Evolutionary conservation across 2,888 invertebrate species (phyloP).

Genomic region (Gandaritis pyraliata): DNA sequence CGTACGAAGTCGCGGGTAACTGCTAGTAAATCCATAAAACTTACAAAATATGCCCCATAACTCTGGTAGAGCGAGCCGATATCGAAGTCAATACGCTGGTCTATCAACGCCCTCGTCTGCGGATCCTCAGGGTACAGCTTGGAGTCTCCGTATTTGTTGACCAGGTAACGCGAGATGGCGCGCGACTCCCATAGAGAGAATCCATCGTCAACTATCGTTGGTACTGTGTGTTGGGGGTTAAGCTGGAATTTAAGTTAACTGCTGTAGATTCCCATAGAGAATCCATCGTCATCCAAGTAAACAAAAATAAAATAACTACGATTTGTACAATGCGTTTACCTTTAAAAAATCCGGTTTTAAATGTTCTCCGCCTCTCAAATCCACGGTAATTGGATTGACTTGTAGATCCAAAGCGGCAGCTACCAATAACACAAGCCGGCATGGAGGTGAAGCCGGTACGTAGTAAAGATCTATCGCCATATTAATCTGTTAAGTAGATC

Average conservation of each 20-base stretch:
- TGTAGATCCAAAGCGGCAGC: slow-evolving; percentile 85
- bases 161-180: slow-evolving; percentile 90
- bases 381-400: slow-evolving; percentile 82
- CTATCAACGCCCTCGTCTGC: slow-evolving; percentile 88
- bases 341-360: slow-evolving; percentile 85
- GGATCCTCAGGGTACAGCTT: slow-evolving; percentile 89
- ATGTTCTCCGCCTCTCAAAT: slow-evolving; percentile 83
- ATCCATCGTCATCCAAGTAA: too few relatives aligned
- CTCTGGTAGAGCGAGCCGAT: slow-evolving; percentile 87
- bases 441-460: slow-evolving; percentile 84
- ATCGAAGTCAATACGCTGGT: slow-evolving; percentile 91
- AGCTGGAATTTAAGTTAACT: slow-evolving; percentile 84
- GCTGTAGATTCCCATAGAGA: too few relatives aligned
- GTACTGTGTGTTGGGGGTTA: slow-evolving; percentile 92
- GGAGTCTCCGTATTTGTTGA: slow-evolving; percentile 90
- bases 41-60: slow-evolving; percentile 87
- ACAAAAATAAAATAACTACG: too few relatives aligned
- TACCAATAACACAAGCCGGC: slow-evolving; percentile 83
- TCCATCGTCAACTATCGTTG: slow-evolving; percentile 91
- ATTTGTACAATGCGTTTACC: slow-evolving; percentile 60
- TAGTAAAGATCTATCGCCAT: slow-evolving; percentile 84
- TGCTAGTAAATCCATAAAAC: slow-evolving; percentile 50
- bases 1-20: too few relatives aligned
- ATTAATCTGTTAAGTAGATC: slow-evolving; percentile 54
- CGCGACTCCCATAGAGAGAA: slow-evolving; percentile 93